A percentile compares a stretch with the other conserved stretches of the same genome.
Conservation (phyloP, 2,888 invertebrate genomes). For the Teleiodes luculella region DNA sequence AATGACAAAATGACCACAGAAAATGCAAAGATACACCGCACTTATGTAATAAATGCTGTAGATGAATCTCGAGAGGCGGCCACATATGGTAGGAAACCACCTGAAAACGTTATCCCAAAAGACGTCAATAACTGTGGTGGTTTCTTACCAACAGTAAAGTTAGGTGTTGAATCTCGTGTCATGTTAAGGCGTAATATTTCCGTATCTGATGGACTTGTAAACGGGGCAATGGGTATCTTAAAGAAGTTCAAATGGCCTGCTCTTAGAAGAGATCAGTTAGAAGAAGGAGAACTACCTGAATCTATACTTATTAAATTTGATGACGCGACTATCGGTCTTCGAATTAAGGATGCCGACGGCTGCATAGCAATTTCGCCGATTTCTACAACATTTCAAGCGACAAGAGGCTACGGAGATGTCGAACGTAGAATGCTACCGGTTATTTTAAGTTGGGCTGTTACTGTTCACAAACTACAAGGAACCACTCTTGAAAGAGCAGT, state of each 20-base stretch:
- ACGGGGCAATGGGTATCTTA: background rate
- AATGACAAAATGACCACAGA: constrained; percentile 18
- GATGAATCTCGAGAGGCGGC: constrained; percentile 13
- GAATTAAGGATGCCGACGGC: too few relatives aligned
- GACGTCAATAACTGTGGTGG: constrained; percentile 8
- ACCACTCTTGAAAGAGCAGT: too few relatives aligned
- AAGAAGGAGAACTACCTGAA: background rate
- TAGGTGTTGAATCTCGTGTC: too few relatives aligned
- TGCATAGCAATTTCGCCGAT: too few relatives aligned
- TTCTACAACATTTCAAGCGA: too few relatives aligned
- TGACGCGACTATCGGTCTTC: background rate
- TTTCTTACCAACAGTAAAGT: background rate
- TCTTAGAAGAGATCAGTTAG: background rate
- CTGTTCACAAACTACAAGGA: too few relatives aligned
- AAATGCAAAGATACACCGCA: constrained; percentile 16
- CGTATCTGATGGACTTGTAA: background rate
- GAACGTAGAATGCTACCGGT: too few relatives aligned
- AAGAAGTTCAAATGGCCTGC: background rate
- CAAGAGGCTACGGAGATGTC: too few relatives aligned
- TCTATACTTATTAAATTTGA: background rate
- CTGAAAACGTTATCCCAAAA: background rate
- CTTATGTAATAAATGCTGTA: constrained; percentile 17
- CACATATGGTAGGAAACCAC: constrained; percentile 19
- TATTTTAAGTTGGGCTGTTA: too few relatives aligned
- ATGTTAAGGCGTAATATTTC: background rate